Percentiles rank a stretch among this genome's conserved stretches.
phyloP scores from a whole-genome alignment of 2,113 vertebrate genomes.

The Cryptomyrus ogoouensis region DNA sequence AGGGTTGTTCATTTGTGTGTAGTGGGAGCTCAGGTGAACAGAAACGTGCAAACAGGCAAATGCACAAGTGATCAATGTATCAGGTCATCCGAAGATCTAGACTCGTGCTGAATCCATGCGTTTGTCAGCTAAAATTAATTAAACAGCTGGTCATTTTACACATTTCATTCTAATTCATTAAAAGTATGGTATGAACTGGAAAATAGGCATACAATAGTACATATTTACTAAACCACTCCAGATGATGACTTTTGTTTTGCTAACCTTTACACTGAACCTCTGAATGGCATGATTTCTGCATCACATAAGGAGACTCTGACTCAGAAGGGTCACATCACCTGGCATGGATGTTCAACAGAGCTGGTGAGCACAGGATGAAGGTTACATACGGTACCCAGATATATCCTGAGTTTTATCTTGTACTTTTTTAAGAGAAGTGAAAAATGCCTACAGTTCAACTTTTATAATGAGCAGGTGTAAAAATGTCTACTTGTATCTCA shows the following conservation, averaged over 20 bases:
- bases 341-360: not conserved
- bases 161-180: not conserved
- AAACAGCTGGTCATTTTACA: not conserved
- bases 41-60: not conserved
- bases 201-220: not conserved
- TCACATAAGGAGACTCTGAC: not conserved
- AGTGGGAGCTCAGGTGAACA: not conserved
- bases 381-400: not conserved
- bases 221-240: not conserved
- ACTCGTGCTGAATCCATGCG: not conserved
- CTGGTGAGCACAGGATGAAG: not conserved
- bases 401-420: slow-evolving; percentile 2
- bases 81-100: not conserved
- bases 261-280: not conserved
- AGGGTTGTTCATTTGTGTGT: not conserved
- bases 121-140: not conserved
- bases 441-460: slow-evolving; percentile 9
- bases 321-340: not conserved
- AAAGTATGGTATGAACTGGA: not conserved
- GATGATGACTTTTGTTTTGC: not conserved
- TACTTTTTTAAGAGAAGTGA: not conserved
- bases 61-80: not conserved
- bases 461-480: slow-evolving; percentile 18
- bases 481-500: slow-evolving; percentile 11
- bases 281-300: not conserved